Conservation (phyloP, 2,113 vertebrate genomes). For the Cyprinodon tularosa region DNA sequence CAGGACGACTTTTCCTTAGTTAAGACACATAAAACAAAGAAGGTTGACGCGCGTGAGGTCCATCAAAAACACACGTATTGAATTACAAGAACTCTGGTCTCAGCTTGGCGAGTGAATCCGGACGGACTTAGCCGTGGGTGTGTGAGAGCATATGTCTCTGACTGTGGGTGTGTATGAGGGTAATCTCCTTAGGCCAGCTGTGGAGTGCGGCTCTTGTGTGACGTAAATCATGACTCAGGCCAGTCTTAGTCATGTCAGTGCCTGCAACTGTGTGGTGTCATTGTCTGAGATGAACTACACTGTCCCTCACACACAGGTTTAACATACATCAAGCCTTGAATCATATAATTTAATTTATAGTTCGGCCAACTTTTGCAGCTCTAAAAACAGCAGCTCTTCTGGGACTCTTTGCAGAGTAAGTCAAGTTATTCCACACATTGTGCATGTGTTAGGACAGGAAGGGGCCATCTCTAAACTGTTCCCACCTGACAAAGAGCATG, state of each 20-base stretch:
- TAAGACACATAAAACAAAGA: slow-evolving; percentile 56
- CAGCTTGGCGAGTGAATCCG: slow-evolving; percentile 50
- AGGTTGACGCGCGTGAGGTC: slow-evolving; percentile 16
- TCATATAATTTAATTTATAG: background rate
- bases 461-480: background rate
- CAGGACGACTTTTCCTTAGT: slow-evolving; percentile 66
- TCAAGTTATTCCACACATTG: no score
- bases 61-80: slow-evolving; percentile 11
- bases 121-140: slow-evolving; percentile 11
- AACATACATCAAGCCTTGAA: background rate
- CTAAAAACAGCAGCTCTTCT: no score
- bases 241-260: slow-evolving; percentile 14
- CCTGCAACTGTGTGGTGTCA: slow-evolving; percentile 3
- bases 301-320: background rate
- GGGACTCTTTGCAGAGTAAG: no score
- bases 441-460: background rate
- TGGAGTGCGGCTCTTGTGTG: slow-evolving; percentile 53
- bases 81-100: slow-evolving; percentile 58
- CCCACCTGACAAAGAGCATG: background rate
- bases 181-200: slow-evolving; percentile 61
- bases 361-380: background rate
- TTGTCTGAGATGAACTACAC: background rate
- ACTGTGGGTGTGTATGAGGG: slow-evolving; percentile 8
- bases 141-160: slow-evolving; percentile 10
- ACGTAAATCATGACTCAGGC: slow-evolving; percentile 45